phyloP scores from a whole-genome alignment of 2,797 vertebrate species.

The Bufotes viridis region DNA sequence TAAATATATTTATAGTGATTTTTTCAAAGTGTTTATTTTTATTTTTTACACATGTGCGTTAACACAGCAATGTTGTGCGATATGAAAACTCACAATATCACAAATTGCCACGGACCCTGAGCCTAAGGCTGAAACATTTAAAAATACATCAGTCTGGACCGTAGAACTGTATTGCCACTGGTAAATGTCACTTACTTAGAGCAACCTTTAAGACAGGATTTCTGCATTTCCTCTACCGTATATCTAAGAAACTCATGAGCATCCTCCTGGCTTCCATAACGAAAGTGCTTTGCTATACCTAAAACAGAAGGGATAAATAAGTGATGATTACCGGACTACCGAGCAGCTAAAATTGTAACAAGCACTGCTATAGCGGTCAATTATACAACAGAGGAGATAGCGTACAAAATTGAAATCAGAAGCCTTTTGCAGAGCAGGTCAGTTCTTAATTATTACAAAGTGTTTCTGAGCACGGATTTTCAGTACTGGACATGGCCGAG shows the following conservation, averaged over 20 bases:
- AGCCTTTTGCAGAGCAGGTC: too few relatives aligned
- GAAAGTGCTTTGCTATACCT: constrained; percentile 97
- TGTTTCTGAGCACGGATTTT: too few relatives aligned
- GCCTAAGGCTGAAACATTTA: too few relatives aligned
- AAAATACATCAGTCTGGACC: not conserved
- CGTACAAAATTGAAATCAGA: too few relatives aligned
- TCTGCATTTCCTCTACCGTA: constrained; percentile 97
- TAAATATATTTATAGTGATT: too few relatives aligned
- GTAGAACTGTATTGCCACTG: not conserved
- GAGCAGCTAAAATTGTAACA: not conserved
- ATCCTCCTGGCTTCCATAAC: constrained; percentile 95
- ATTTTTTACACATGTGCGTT: too few relatives aligned
- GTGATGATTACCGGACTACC: not conserved
- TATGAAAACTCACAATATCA: too few relatives aligned
- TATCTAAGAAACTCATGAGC: constrained; percentile 96
- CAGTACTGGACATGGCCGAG: too few relatives aligned
- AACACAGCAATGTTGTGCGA: too few relatives aligned
- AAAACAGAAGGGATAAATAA: not conserved
- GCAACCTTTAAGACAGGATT: constrained; percentile 90
- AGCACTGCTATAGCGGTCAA: not conserved
- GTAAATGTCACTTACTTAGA: constrained; percentile 82
- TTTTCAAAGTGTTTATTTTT: too few relatives aligned
- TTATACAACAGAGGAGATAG: not conserved
- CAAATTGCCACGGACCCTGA: too few relatives aligned
- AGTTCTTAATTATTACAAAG: too few relatives aligned